Evolutionary conservation across 2,797 vertebrate species (phyloP).

Genomic region (Jordanella pulchra): DNA sequence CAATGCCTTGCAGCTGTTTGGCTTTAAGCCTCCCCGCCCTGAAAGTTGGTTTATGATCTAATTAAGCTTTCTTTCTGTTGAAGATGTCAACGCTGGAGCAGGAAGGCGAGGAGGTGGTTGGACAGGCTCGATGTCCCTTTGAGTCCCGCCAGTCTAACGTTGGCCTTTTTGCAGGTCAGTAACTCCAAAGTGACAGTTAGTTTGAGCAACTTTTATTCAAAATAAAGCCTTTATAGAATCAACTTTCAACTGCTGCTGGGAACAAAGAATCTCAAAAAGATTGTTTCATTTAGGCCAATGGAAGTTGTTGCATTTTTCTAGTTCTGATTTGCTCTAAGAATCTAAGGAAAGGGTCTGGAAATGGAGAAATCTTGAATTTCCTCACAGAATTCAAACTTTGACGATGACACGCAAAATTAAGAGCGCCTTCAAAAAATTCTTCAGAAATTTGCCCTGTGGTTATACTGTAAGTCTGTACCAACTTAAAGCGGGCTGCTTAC

Average conservation of each 20-base stretch:
- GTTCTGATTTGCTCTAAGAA: neutral
- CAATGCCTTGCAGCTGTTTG: conserved; percentile 35
- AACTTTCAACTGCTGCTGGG: neutral
- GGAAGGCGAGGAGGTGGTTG: conserved; percentile 91
- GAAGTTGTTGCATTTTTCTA: neutral
- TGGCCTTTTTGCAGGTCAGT: conserved; percentile 89
- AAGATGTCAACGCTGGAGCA: conserved; percentile 88
- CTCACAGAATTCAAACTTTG: neutral
- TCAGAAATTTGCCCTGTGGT: neutral
- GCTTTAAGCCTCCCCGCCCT: conserved; percentile 9
- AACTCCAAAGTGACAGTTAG: neutral
- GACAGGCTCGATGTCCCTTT: conserved; percentile 92
- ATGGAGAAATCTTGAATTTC: neutral
- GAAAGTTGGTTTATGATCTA: neutral
- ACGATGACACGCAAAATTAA: neutral
- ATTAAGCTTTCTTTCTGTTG: conserved; percentile 35
- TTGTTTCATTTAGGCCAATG: neutral
- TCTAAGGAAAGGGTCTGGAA: neutral
- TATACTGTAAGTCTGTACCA: neutral
- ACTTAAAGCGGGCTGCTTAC: neutral
- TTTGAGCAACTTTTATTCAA: neutral
- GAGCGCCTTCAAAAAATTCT: neutral
- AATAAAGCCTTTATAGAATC: neutral
- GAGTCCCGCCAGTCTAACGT: conserved; percentile 91
- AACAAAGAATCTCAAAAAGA: neutral